Evolutionary conservation across 2,888 invertebrate genomes (phyloP), one percentile per base, ranked within the genome.

Genomic region (Himalopsyche anomala): DNA sequence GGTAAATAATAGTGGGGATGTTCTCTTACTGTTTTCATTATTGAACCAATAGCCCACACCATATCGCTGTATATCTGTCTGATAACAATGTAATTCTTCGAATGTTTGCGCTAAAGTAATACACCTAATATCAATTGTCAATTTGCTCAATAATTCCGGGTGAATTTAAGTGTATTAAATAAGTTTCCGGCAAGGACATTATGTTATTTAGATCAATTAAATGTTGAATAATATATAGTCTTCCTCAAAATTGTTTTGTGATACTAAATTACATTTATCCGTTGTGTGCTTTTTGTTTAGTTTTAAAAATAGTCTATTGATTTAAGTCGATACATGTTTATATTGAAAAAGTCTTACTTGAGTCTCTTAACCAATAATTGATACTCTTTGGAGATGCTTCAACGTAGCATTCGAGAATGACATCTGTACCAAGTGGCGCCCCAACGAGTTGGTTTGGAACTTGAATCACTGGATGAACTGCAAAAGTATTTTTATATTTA

Each of bases 371-470:
- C 97, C 97, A 98, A 92, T 97, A 97, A 94, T 97, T 97, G 93
- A 98, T 97, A 90, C 97, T 96, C 93, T 96, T 97, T 81, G 98
- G 98, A 89, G 96, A 98, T 81, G 98, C 97, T 92, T 98, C 97
- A 88, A 98, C 97, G 92, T 96, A 95, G 93, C 98, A 98, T 92
- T 97, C 97, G 89, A 98, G 94, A 51, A 95, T 95, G 90, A 98
- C 97, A 92, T 97, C 96, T 89, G 97, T 97, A 89, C 96, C 96
- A 89, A 97, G 93, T 86, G 97, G 97, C 88, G 97, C 97, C 40
- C 97, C 97, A 88, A 98, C 97, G 91, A 98, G 94, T 94, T 98
- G 98, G 93, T 97, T 98, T 86, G 98, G 98, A 89, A 98, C 97
- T 92, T 97, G 96, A 91, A 98, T 97, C 90, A 97, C 96, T 19